Conservation (phyloP, 2,888 invertebrate genomes). For the Azorinus chamasolen region DNA sequence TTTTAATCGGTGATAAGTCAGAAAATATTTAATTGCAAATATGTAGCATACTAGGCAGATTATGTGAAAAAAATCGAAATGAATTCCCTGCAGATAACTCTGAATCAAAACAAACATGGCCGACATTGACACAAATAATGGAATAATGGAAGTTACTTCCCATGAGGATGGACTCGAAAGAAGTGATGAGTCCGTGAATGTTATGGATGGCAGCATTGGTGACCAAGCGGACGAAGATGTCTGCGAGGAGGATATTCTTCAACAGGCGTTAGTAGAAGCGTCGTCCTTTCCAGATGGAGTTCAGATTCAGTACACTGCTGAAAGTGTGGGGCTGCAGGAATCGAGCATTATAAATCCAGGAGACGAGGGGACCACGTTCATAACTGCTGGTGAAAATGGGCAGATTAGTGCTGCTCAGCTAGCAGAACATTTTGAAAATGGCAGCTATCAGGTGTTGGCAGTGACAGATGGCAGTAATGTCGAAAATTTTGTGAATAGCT, state of each 20-base stretch:
- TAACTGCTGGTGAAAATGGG: constrained; percentile 37
- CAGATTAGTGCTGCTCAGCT: constrained; percentile 20
- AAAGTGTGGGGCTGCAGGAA: constrained; percentile 51
- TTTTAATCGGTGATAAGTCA: too few species aligned
- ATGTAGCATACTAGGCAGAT: background rate
- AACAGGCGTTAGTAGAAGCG: constrained; percentile 82
- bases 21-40: too few species aligned
- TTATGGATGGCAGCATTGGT: constrained; percentile 41
- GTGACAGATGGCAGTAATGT: constrained; percentile 10
- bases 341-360: constrained; percentile 59
- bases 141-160: constrained; percentile 67
- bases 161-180: constrained; percentile 25
- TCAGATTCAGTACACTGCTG: constrained; percentile 53
- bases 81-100: constrained; percentile 13
- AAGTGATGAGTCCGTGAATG: constrained; percentile 47
- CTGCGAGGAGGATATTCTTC: constrained; percentile 78
- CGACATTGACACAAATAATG: constrained; percentile 74
- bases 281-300: constrained; percentile 56
- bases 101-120: constrained; percentile 80
- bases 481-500: constrained; percentile 25
- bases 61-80: constrained; percentile 19
- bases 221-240: constrained; percentile 51
- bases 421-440: constrained; percentile 35
- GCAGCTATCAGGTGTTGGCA: constrained; percentile 39
- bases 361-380: constrained; percentile 50